Percentiles rank a stretch among this genome's conserved stretches.
Conservation (phyloP, 2,888 invertebrate species). For the Drosophila birchii region DNA sequence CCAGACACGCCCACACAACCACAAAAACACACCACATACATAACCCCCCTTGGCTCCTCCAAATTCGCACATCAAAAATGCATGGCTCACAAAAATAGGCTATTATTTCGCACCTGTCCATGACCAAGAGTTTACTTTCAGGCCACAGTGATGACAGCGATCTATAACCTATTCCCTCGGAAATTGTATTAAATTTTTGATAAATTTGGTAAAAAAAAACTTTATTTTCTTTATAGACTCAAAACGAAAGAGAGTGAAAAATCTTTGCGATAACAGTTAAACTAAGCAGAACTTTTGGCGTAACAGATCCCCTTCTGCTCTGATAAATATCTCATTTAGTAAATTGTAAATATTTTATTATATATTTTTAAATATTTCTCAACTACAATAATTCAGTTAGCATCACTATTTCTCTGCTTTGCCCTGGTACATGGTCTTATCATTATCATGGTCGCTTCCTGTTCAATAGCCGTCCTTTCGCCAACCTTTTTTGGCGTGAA, state of each 20-base stretch:
- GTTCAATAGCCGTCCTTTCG: constrained; percentile 57
- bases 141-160: constrained; percentile 3
- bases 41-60: constrained; percentile 46
- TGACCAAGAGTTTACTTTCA: not conserved
- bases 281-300: no score
- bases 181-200: not conserved
- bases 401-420: not conserved
- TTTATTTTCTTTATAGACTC: no score
- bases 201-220: no score
- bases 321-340: not conserved
- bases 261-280: no score
- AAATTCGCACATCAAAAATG: constrained; percentile 17
- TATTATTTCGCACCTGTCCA: constrained; percentile 30
- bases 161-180: not conserved
- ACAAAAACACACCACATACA: constrained; percentile 36
- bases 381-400: no score
- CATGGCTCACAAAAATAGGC: constrained; percentile 54
- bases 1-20: constrained; percentile 20
- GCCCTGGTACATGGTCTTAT: constrained; percentile 32
- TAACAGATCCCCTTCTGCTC: not conserved
- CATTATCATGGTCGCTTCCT: constrained; percentile 62
- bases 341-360: not conserved
- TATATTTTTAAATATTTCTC: no score
- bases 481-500: constrained; percentile 19
- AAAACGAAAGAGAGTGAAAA: no score